Base-by-base conservation (phyloP, 2,888 invertebrate species). In the Microctonus hyperodae region DNA sequence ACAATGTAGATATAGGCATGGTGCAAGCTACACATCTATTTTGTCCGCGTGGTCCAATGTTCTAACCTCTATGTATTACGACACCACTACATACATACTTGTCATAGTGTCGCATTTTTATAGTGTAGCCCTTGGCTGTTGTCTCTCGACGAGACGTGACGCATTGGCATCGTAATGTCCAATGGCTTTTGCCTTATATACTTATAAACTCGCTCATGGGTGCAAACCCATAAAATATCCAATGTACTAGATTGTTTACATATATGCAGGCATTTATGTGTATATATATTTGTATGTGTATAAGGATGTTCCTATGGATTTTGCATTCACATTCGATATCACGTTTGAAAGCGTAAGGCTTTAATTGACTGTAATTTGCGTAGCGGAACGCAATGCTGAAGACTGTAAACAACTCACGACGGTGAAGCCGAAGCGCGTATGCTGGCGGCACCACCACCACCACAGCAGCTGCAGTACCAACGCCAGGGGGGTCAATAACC, bases 281-380 rank as follows among this genome's bases (percentile, higher is more conserved):
- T 28, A 28, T 3, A n/a, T n/a, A n/a, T n/a, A n/a, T n/a, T n/a
- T n/a, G n/a, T n/a, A 7, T 7, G 28, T 28, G 28, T 28, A 28
- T 28, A 28, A 40, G 57, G 51, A 28, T 55, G 51, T 35, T n/a
- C 16, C 11, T 31, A n/a, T 48, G 10, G 20, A n/a, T n/a, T 57
- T 10, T 13, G 20, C 50, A 56, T 59, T 65, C 61, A 69, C 68
- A 73, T 70, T 75, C 73, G 74, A 76, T 75, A 77, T 74, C 75
- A 72, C 72, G 73, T 72, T 70, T 67, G 69, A 70, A 67, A 60
- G 73, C 70, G 73, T 64, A 74, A 73, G 74, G 64, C 73, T 78
- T 76, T 78, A 76, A 78, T 78, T 77, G 76, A 78, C 75, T 74
- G 75, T 74, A 76, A 78, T 78, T 78, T 77, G 72, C 74, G 71